Evolutionary conservation across 2,113 vertebrate genomes (phyloP).

Genomic region (Rhabdornis inornatus): DNA sequence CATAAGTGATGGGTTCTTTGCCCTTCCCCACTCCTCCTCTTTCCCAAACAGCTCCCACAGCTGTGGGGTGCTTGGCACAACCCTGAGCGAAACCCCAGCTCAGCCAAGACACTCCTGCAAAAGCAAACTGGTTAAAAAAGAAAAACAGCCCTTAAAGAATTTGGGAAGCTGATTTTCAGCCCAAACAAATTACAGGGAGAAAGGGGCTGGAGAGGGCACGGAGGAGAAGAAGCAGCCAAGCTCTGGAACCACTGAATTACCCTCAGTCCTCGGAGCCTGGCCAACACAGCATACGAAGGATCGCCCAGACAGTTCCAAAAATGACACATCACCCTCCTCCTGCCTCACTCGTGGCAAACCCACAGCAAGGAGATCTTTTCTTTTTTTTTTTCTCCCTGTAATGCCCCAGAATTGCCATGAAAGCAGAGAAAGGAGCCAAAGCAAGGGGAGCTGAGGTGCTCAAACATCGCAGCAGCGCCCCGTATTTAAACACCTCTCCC

Average conservation of each 20-base stretch:
- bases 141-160: neutral
- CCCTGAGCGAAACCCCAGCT: neutral
- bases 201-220: neutral
- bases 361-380: neutral
- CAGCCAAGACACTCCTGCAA: neutral
- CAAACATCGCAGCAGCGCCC: neutral
- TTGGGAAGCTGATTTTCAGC: neutral
- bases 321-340: neutral
- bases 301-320: conserved; percentile 5
- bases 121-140: neutral
- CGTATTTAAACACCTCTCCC: neutral
- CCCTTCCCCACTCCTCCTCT: rapidly evolving
- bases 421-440: neutral
- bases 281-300: neutral
- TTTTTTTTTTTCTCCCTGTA: neutral
- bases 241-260: conserved; percentile 23
- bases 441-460: neutral
- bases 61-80: rapidly evolving
- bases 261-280: neutral
- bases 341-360: conserved; percentile 10
- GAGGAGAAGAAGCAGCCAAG: neutral
- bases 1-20: rapidly evolving
- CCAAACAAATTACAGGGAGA: neutral
- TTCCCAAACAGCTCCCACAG: neutral
- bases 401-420: conserved; percentile 1